These are phyloP conservation scores for Cyphomyrmex costatus DNA, from an alignment of 1,140 invertebrate species.

Conservation along the genomic window DNA sequence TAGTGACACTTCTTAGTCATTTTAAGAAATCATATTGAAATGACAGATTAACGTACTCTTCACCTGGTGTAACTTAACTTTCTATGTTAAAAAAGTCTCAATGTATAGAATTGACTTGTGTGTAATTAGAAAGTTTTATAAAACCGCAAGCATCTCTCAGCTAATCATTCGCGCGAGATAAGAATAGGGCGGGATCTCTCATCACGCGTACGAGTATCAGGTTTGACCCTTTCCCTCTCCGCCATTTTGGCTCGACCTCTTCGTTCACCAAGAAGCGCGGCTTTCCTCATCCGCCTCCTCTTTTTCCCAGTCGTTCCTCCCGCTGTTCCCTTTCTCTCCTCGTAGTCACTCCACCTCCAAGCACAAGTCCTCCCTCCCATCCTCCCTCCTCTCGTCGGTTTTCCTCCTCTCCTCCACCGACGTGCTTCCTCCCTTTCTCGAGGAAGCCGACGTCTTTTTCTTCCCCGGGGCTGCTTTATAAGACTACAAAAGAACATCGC, in stretches of 20 bases:
- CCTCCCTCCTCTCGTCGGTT: constrained; percentile 49
- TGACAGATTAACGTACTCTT: not conserved
- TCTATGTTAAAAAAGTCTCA: not conserved
- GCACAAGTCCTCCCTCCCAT: constrained; percentile 35
- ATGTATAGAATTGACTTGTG: not conserved
- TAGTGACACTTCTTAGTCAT: not conserved
- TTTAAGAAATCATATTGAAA: not conserved
- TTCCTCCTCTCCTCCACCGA: constrained; percentile 36
- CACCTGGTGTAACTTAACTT: not conserved
- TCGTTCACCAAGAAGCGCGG: constrained; percentile 64
- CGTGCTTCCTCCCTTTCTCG: constrained; percentile 69
- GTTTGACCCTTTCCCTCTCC: constrained; percentile 58
- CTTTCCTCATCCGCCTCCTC: constrained; percentile 61
- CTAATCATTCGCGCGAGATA: constrained; percentile 1
- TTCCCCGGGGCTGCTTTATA: constrained; percentile 78
- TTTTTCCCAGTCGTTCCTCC: constrained; percentile 59
- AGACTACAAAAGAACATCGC: constrained; percentile 83
- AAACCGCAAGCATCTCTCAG: not conserved
- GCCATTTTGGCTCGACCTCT: constrained; percentile 52
- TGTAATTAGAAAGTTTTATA: not conserved
- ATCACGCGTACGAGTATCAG: constrained; percentile 25
- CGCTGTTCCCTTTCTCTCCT: constrained; percentile 48
- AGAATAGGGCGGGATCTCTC: constrained; percentile 16
- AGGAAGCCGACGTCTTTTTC: constrained; percentile 75
- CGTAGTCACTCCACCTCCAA: constrained; percentile 58